Evolutionary conservation across 2,888 invertebrate genomes (phyloP), one percentile per base, ranked within the genome.

Genomic region (Aspidapion aeneum): DNA sequence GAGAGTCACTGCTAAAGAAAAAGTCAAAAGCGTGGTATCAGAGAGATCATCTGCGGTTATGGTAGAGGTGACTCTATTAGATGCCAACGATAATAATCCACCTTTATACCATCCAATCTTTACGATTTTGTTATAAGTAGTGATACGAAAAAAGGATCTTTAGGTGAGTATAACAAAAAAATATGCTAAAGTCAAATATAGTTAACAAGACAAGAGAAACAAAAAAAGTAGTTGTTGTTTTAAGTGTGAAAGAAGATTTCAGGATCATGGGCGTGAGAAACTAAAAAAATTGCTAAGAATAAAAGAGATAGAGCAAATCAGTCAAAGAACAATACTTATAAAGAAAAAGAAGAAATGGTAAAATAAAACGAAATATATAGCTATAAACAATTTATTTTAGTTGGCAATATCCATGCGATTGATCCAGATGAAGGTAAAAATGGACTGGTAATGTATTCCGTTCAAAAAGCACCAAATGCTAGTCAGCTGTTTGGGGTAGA

Each of bases 51-150:
- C 85, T 55, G 83, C 82, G 20, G 93, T 93, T 0, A 86, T 86
- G 51, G 90, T 94, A 0, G 92, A 93, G 80, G 90, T 96, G 0
- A 90, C 90, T 0, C 78, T 96, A 21, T 81, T 92, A 0, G 96
- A 96, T 75, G 92, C 95, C 17, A 96, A 96, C 75, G 96, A 96
- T 75, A 95, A 96, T 73, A 92, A 91, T 71, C 96, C 96, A 0
- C 87, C 21, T 96, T 95, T 74, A 85, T 91, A 20, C 91, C 93
- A 1, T 90, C 87, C 62, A 94, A 94, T 77, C 82, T 94, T 2
- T 94, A 94, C 72, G 90, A 92, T 73, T 91, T 94, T 72, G 85
- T 91, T 0, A 75, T 80, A 0, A 86, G 86, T 61, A 86, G 87
- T 0, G 87, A 90, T 63, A 86, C 87, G 0, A 83, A 86, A 64